A percentile compares a stretch with the other conserved stretches of the same genome.
Conservation (phyloP, 2,797 vertebrate genomes). For the Gobionotothen gibberifrons region DNA sequence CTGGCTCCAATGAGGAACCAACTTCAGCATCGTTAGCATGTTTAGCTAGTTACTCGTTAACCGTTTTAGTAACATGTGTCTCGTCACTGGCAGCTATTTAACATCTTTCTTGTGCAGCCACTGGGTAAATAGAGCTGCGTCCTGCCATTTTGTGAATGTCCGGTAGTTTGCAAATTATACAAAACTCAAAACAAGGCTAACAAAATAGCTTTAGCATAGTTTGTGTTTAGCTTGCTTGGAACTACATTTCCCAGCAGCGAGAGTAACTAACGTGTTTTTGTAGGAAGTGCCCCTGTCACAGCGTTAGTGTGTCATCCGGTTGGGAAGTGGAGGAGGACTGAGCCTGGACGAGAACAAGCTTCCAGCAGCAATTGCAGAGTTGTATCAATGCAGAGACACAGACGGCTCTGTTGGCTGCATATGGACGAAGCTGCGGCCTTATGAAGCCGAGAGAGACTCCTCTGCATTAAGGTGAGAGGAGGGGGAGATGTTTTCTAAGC, state of each 20-base stretch:
- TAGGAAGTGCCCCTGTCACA: constrained; percentile 77
- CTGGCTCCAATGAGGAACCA: constrained; percentile 17
- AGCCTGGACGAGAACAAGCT: constrained; percentile 37
- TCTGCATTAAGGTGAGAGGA: constrained; percentile 67
- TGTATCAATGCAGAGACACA: constrained; percentile 44
- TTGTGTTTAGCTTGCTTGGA: neutral
- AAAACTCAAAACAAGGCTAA: neutral
- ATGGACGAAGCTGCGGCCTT: constrained; percentile 29
- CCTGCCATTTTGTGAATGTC: accelerated
- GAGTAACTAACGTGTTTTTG: constrained; percentile 68
- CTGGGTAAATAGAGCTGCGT: neutral
- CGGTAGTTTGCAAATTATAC: neutral
- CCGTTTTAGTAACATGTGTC: too few species aligned
- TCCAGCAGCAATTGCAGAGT: constrained; percentile 18
- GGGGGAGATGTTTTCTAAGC: constrained; percentile 39
- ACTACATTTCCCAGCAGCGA: constrained; percentile 74
- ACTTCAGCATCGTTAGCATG: constrained; percentile 36
- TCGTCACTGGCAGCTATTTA: neutral
- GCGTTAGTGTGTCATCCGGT: constrained; percentile 76
- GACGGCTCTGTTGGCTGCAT: neutral
- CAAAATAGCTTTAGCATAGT: neutral
- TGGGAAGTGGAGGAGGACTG: constrained; percentile 61
- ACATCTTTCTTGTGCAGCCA: neutral
- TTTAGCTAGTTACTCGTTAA: constrained; percentile 12
- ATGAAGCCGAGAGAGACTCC: constrained; percentile 41